phyloP scores from a whole-genome alignment of 2,797 vertebrate genomes.

The Chromobotia macracanthus region DNA sequence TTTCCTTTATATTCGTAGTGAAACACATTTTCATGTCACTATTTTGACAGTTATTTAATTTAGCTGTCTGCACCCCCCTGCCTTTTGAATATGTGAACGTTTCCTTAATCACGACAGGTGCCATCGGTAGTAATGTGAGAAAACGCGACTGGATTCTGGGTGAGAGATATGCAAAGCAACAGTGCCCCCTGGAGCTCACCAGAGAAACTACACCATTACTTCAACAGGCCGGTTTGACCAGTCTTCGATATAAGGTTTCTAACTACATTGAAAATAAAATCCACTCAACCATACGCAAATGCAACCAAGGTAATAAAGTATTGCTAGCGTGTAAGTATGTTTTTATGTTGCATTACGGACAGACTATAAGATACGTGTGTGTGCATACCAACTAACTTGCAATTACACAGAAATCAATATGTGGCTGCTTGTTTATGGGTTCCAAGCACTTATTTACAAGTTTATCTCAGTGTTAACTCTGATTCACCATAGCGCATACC shows the following conservation, averaged over 20 bases:
- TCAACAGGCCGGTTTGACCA: not conserved
- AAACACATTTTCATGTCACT: slow-evolving; percentile 38
- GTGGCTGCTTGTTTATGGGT: slow-evolving; percentile 4
- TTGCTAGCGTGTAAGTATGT: not conserved
- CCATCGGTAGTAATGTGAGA: slow-evolving; percentile 42
- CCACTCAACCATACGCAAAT: slow-evolving; percentile 3
- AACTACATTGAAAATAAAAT: slow-evolving; percentile 12
- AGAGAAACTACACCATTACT: not conserved
- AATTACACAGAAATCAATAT: slow-evolving; percentile 26
- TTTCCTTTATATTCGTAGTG: slow-evolving; percentile 32
- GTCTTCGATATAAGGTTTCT: slow-evolving; percentile 12
- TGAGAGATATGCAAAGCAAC: slow-evolving; percentile 61
- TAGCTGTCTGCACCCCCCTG: slow-evolving; percentile 46
- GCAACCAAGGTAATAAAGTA: slow-evolving; percentile 1
- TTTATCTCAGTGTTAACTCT: slow-evolving; percentile 10
- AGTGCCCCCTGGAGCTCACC: slow-evolving; percentile 69
- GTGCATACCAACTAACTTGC: not conserved
- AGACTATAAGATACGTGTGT: not conserved
- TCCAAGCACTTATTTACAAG: slow-evolving; percentile 21
- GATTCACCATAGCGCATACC: not conserved
- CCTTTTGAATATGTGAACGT: slow-evolving; percentile 49
- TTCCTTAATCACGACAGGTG: slow-evolving; percentile 59
- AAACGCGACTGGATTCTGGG: not conserved
- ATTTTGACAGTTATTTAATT: slow-evolving; percentile 55
- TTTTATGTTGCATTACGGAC: slow-evolving; percentile 1